phyloP scores from a whole-genome alignment of 2,888 invertebrate species.

The Cataglyphis rosenhaueri region DNA sequence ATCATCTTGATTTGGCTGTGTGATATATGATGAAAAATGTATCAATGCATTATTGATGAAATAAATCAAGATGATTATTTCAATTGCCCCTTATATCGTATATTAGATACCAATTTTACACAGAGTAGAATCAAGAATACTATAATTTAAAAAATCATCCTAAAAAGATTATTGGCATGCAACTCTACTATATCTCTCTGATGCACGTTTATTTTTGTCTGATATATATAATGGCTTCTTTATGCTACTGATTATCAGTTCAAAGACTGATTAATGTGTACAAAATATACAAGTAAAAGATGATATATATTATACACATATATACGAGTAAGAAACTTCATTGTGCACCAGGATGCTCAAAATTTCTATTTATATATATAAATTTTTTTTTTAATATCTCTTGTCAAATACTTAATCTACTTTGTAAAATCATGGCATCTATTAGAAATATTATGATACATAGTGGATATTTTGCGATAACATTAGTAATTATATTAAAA shows the following conservation, averaged over 20 bases:
- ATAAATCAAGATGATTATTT: constrained; percentile 19
- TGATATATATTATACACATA: constrained; percentile 37
- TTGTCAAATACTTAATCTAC: constrained; percentile 59
- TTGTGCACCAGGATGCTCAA: constrained; percentile 38
- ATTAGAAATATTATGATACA: constrained; percentile 66
- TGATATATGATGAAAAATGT: neutral
- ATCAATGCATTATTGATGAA: neutral
- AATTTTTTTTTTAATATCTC: constrained; percentile 46
- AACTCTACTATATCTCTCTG: constrained; percentile 26
- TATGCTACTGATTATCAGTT: constrained; percentile 21
- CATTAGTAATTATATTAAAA: constrained; percentile 69
- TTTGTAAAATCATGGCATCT: constrained; percentile 70
- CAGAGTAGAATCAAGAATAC: constrained; percentile 54
- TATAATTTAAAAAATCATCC: constrained; percentile 16
- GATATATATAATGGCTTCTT: constrained; percentile 16
- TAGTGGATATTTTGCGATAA: constrained; percentile 59
- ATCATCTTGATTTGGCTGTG: constrained; percentile 6
- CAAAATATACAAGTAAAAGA: constrained; percentile 43
- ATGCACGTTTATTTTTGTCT: constrained; percentile 6
- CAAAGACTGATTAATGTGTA: constrained; percentile 35
- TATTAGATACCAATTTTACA: constrained; percentile 62
- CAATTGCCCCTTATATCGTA: neutral
- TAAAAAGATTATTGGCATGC: constrained; percentile 28
- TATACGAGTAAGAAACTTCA: constrained; percentile 46
- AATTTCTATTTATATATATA: constrained; percentile 40